phyloP scores from a whole-genome alignment of 2,888 invertebrate species.

The Sabatieria punctata region DNA sequence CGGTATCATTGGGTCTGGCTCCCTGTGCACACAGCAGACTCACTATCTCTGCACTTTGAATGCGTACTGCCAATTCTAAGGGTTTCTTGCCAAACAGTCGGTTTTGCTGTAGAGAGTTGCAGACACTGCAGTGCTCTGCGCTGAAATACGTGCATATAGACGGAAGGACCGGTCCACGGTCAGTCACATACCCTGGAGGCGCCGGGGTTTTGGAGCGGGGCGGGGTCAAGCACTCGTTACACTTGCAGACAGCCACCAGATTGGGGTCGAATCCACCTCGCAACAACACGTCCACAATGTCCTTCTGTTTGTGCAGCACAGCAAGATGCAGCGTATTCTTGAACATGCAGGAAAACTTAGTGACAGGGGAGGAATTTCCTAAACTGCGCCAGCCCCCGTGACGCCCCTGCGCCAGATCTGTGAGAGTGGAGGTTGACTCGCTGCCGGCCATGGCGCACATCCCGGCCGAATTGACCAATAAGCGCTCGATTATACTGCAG shows the following conservation, averaged over 20 bases:
- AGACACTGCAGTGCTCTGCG: no score
- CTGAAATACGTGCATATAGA: no score
- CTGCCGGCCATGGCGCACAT: slow-evolving; percentile 22
- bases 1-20: slow-evolving; percentile 39
- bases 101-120: neutral
- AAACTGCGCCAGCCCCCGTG: slow-evolving; percentile 28
- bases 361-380: neutral
- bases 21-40: slow-evolving; percentile 42
- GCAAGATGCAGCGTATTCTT: slow-evolving; percentile 43
- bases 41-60: slow-evolving; percentile 40
- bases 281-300: slow-evolving; percentile 37
- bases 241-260: slow-evolving; percentile 36
- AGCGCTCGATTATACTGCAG: slow-evolving; percentile 26
- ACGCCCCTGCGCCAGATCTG: slow-evolving; percentile 27
- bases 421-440: slow-evolving; percentile 32
- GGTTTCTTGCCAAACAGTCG: slow-evolving; percentile 40
- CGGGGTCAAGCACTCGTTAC: no score
- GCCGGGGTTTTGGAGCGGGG: no score
- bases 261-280: slow-evolving; percentile 44
- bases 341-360: slow-evolving; percentile 32
- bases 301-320: slow-evolving; percentile 42
- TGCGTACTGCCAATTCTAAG: slow-evolving; percentile 43
- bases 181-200: no score
- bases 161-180: no score
- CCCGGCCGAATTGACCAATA: slow-evolving; percentile 30